A percentile compares a stretch with the other conserved stretches of the same genome.
Conservation (phyloP, 2,888 invertebrate species). For the Stictocephala bisonia region DNA sequence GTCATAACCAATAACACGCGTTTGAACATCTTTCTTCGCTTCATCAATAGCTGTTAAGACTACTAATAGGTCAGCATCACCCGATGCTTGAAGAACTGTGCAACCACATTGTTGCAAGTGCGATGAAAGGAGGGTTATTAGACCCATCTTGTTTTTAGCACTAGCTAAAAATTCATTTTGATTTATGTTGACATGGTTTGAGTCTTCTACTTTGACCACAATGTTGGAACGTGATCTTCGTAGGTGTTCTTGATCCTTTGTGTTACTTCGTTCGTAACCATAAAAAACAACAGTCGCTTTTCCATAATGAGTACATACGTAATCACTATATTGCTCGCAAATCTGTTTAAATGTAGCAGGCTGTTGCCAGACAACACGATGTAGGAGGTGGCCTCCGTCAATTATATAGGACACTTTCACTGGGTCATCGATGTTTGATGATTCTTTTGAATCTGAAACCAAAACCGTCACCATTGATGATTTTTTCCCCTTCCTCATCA, state of each 20-base stretch:
- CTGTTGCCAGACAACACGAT: conserved; percentile 4
- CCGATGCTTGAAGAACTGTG: not conserved
- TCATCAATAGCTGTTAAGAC: too few relatives aligned
- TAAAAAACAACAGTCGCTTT: not conserved
- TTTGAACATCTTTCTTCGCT: too few relatives aligned
- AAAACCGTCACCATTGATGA: not conserved
- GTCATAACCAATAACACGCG: too few relatives aligned
- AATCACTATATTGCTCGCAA: too few relatives aligned
- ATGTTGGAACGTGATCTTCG: too few relatives aligned
- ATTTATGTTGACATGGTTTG: not conserved
- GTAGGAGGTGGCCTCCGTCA: not conserved
- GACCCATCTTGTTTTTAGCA: not conserved
- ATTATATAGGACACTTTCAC: too few relatives aligned
- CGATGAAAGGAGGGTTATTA: not conserved
- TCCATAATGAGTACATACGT: too few relatives aligned
- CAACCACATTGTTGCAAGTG: not conserved
- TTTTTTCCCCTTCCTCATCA: not conserved
- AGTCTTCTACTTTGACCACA: not conserved
- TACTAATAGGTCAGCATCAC: not conserved
- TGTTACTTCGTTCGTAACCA: not conserved
- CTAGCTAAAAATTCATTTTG: not conserved
- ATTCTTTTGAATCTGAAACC: conserved; percentile 3
- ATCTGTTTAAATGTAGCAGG: too few relatives aligned
- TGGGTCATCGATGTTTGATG: not conserved
- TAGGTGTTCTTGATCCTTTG: too few relatives aligned